Percentiles rank a stretch among this genome's conserved stretches.
These are phyloP conservation scores for Drosophila dives DNA, from an alignment of 2,888 invertebrate genomes.

Conservation along the genomic window DNA sequence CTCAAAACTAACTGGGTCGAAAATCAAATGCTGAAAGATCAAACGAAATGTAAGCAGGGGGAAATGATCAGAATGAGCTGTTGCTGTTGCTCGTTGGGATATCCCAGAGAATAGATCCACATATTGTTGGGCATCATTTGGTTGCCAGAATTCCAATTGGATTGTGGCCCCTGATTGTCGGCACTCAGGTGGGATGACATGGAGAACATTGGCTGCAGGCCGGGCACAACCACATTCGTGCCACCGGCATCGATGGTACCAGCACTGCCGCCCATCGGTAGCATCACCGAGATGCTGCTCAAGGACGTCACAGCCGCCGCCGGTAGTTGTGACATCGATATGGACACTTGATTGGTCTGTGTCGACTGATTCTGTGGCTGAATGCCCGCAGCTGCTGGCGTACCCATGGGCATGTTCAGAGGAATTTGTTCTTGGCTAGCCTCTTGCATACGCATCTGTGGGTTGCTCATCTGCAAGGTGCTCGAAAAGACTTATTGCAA, in stretches of 20 bases:
- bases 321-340: conserved; percentile 64
- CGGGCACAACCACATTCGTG: conserved; percentile 65
- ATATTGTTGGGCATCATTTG: conserved; percentile 34
- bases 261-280: conserved; percentile 60
- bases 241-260: conserved; percentile 66
- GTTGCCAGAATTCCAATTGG: conserved; percentile 36
- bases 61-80: conserved; percentile 6
- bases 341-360: conserved; percentile 27
- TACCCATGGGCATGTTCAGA: conserved; percentile 42
- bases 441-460: conserved; percentile 29
- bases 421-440: conserved; percentile 19
- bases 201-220: conserved; percentile 57
- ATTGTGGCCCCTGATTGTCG: conserved; percentile 35
- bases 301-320: conserved; percentile 64
- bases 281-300: conserved; percentile 66
- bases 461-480: conserved; percentile 20
- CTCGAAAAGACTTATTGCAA: background rate
- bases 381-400: conserved; percentile 28
- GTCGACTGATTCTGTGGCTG: conserved; percentile 24
- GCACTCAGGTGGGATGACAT: conserved; percentile 45
- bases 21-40: conserved; percentile 52
- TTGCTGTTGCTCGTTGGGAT: conserved; percentile 18
- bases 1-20: conserved; percentile 54
- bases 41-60: conserved; percentile 22
- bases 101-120: conserved; percentile 46